Evolutionary conservation across 2,797 vertebrate genomes (phyloP).

Genomic region (Sphenodon punctatus): DNA sequence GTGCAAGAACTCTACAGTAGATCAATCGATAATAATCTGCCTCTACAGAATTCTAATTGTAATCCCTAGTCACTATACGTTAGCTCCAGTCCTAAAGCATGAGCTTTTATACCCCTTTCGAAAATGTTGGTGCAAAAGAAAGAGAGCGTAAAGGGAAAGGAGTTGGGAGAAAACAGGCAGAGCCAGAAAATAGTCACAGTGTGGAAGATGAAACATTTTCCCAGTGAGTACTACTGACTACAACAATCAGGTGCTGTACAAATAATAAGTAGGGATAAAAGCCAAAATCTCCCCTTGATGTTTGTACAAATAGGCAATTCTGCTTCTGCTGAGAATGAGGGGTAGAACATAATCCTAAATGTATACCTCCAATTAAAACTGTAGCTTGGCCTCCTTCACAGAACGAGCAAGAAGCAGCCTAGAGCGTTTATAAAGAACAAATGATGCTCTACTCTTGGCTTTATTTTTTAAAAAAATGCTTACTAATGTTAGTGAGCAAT

Average conservation of each 20-base stretch:
- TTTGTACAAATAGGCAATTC: background rate
- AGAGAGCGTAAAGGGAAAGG: background rate
- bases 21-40: background rate
- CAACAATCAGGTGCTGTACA: background rate
- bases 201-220: background rate
- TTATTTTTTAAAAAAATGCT: background rate
- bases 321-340: background rate
- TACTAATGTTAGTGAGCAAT: background rate
- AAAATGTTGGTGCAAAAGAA: background rate
- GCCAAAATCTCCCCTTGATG: constrained; percentile 1
- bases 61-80: too few species aligned
- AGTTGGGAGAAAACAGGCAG: background rate
- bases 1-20: background rate
- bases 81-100: background rate
- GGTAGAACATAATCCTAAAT: background rate
- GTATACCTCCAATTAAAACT: background rate
- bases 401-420: background rate
- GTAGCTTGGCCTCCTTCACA: background rate
- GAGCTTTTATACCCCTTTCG: background rate
- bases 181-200: background rate
- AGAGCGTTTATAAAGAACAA: constrained; percentile 9
- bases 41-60: too few species aligned
- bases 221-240: background rate
- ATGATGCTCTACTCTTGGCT: background rate
- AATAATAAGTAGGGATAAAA: background rate